These are phyloP conservation scores for Clarias platycephalus DNA, from an alignment of 2,797 vertebrate genomes.

Conservation along the genomic window DNA sequence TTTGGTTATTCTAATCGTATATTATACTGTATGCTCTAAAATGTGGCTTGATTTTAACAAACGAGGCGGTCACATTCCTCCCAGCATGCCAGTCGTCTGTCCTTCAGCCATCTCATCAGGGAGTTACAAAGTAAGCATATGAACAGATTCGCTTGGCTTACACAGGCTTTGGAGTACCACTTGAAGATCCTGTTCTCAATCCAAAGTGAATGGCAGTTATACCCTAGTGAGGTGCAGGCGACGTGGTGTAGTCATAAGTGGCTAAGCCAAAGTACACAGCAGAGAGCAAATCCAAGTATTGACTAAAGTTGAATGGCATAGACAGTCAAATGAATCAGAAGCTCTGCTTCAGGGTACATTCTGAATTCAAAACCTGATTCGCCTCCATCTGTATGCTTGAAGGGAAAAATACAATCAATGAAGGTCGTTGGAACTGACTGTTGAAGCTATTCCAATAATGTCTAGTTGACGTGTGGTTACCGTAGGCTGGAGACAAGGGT, in stretches of 20 bases:
- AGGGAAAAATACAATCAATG: background rate
- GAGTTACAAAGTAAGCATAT: conserved; percentile 38
- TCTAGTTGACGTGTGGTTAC: background rate
- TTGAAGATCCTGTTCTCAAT: conserved; percentile 35
- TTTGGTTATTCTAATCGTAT: background rate
- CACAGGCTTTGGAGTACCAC: conserved; percentile 32
- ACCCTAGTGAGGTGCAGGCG: conserved; percentile 37
- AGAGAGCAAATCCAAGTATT: conserved; percentile 53
- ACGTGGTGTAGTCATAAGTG: conserved; percentile 56
- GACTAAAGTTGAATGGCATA: conserved; percentile 39
- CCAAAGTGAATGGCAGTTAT: conserved; percentile 37
- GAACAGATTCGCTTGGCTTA: conserved; percentile 44
- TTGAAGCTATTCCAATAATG: background rate
- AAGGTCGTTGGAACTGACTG: background rate
- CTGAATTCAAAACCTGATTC: conserved; percentile 33
- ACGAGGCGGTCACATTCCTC: conserved; percentile 28
- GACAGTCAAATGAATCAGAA: conserved; percentile 45
- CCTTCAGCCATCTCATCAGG: conserved; percentile 48
- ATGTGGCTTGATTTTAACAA: conserved; percentile 31
- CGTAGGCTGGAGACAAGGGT: too few species aligned
- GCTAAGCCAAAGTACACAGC: conserved; percentile 41
- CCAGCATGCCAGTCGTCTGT: conserved; percentile 33
- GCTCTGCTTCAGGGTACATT: conserved; percentile 17
- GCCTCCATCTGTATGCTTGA: conserved; percentile 11
- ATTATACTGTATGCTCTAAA: too few species aligned